Conservation (phyloP, 2,888 invertebrate species). For the Zonitis immaculata region DNA sequence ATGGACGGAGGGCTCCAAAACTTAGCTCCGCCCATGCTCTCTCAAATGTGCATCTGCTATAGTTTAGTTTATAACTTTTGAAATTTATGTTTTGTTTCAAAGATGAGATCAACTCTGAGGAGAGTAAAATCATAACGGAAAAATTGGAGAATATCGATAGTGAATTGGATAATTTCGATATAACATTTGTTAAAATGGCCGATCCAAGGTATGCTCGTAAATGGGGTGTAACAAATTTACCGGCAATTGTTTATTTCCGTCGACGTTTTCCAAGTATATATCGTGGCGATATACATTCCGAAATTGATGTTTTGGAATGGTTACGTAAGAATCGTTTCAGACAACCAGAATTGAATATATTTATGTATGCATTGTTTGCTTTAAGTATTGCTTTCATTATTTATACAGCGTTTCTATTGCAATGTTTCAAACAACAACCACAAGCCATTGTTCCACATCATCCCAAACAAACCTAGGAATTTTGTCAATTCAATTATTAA, state of each 20-base stretch:
- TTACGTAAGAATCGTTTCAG: conserved; percentile 87
- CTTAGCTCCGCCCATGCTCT: no score
- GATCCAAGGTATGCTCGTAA: conserved; percentile 87
- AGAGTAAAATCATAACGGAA: conserved; percentile 77
- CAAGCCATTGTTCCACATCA: conserved; percentile 57
- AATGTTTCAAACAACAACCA: conserved; percentile 77
- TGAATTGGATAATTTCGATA: conserved; percentile 90
- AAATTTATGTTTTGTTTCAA: no score
- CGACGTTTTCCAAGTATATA: conserved; percentile 90
- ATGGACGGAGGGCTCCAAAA: no score
- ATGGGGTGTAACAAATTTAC: conserved; percentile 89
- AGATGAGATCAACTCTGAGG: conserved; percentile 78
- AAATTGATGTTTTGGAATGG: conserved; percentile 87
- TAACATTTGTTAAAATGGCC: conserved; percentile 91
- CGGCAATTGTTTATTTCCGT: conserved; percentile 87
- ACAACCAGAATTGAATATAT: conserved; percentile 87
- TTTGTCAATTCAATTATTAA: conserved; percentile 2
- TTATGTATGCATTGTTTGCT: conserved; percentile 89
- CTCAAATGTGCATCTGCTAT: no score
- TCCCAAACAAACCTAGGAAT: conserved; percentile 55
- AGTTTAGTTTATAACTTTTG: no score
- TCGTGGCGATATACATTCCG: conserved; percentile 79
- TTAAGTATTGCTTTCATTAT: conserved; percentile 80
- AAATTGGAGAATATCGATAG: conserved; percentile 91
- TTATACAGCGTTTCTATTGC: conserved; percentile 86